phyloP scores from a whole-genome alignment of 2,113 vertebrate species.

The Protobothrops mucrosquamatus region DNA sequence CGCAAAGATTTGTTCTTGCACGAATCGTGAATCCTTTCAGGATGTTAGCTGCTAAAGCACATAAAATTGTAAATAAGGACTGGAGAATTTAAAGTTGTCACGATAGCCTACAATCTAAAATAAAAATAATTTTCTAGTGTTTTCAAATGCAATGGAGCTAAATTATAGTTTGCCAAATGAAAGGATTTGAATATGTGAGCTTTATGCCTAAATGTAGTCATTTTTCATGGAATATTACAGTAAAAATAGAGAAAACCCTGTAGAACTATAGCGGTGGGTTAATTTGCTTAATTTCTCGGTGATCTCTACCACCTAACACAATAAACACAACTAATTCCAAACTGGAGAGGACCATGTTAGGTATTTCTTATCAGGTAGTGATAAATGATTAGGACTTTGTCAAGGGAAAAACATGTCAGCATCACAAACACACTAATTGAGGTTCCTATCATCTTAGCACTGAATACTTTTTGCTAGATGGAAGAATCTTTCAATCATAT shows the following conservation, averaged over 20 bases:
- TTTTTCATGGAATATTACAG: not conserved
- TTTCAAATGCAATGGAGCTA: not conserved
- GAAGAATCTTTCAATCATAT: not conserved
- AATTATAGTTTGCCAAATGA: constrained; percentile 17
- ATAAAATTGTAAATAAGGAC: not conserved
- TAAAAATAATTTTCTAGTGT: not conserved
- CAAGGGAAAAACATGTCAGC: not conserved
- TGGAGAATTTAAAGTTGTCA: not conserved
- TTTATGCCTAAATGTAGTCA: not conserved
- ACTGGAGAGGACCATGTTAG: not conserved
- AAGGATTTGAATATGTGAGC: not conserved
- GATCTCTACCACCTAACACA: not conserved
- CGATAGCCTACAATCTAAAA: not conserved
- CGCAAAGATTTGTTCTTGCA: not conserved
- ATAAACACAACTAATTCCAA: not conserved
- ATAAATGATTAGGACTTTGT: not conserved
- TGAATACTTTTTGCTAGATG: not conserved
- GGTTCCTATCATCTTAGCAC: not conserved
- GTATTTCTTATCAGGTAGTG: not conserved
- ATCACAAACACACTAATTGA: not conserved
- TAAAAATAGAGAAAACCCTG: not conserved
- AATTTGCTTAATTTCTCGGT: not conserved
- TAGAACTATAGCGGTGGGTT: not conserved
- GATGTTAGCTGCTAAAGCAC: not conserved
- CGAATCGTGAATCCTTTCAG: not conserved